Percentiles rank a stretch among this genome's conserved stretches.
Conservation (phyloP, 1,140 invertebrate species). For the Idris sp. region DNA sequence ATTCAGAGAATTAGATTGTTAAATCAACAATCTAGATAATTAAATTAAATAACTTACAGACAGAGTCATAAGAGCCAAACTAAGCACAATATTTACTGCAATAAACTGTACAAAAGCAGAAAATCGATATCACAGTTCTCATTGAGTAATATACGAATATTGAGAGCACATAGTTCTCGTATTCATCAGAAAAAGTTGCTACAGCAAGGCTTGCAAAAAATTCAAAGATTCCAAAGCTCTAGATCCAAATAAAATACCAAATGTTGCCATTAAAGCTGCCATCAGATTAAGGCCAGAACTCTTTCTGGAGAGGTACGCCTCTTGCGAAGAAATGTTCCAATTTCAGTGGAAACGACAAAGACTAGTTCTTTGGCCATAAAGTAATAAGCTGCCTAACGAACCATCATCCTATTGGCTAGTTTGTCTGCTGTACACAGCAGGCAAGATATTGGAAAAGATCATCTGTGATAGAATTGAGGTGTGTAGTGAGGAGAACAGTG, state of each 20-base stretch:
- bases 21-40: no score
- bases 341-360: not conserved
- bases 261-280: not conserved
- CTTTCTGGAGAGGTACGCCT: not conserved
- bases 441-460: conserved; percentile 12
- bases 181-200: no score
- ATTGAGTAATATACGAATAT: no score
- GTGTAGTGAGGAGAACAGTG: no score
- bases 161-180: no score
- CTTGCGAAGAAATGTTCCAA: not conserved
- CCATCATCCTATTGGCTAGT: not conserved
- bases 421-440: conserved; percentile 7
- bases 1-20: no score
- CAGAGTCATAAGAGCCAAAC: no score
- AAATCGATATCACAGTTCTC: no score
- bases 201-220: not conserved
- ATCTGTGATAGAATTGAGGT: no score
- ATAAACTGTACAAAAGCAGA: no score
- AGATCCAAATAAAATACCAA: not conserved
- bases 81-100: no score
- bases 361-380: not conserved
- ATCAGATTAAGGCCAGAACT: not conserved
- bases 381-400: not conserved
- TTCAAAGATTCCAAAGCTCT: not conserved
- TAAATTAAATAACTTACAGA: no score